phyloP scores from a whole-genome alignment of 1,140 invertebrate genomes.

The Ptiloglossa arizonensis region DNA sequence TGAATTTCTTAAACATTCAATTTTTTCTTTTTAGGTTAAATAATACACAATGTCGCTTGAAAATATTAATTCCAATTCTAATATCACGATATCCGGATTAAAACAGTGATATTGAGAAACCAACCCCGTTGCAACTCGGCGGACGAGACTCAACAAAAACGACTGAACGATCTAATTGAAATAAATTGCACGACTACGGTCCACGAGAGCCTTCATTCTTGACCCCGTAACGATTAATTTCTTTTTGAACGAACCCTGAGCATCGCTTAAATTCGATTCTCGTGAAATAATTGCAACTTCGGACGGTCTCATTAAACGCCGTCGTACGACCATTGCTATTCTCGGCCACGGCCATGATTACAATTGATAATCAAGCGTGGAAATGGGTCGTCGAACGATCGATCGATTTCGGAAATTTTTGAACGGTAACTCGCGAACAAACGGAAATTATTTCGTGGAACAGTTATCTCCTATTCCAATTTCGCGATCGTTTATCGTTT shows the following conservation, averaged over 20 bases:
- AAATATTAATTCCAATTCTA: too few species aligned
- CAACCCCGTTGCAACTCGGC: neutral
- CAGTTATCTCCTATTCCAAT: constrained; percentile 27
- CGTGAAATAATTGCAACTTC: neutral
- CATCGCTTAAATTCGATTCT: too few species aligned
- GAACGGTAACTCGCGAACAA: neutral
- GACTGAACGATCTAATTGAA: neutral
- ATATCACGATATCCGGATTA: neutral
- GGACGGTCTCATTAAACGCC: neutral
- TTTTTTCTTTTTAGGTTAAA: too few species aligned
- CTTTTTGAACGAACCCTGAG: neutral
- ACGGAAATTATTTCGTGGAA: constrained; percentile 35
- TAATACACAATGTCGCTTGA: too few species aligned
- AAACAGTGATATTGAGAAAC: neutral
- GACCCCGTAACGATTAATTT: neutral
- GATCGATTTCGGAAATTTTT: constrained; percentile 26
- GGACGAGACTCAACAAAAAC: neutral
- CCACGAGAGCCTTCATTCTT: neutral
- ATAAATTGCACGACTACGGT: neutral
- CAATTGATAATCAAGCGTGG: constrained; percentile 9
- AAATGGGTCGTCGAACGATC: neutral
- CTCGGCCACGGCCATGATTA: neutral
- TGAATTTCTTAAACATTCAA: too few species aligned
- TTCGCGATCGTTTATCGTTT: neutral
- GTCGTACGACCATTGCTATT: neutral